phyloP scores from a whole-genome alignment of 2,888 invertebrate species.

The Chymomyza procnemis region DNA sequence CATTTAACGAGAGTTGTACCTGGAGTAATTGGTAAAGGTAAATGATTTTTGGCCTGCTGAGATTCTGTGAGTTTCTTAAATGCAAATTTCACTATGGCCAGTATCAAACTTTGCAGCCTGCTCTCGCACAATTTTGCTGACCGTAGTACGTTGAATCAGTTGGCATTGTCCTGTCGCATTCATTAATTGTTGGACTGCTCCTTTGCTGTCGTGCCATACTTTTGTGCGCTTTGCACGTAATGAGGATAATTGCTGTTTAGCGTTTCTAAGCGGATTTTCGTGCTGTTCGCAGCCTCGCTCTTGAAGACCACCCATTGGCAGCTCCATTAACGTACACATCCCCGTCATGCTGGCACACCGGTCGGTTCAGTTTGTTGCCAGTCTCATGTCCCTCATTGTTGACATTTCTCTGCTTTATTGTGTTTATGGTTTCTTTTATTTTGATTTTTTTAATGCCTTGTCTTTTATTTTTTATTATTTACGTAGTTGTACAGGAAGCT shows the following conservation, averaged over 20 bases:
- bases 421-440: slow-evolving; percentile 23
- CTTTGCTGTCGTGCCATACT: slow-evolving; percentile 27
- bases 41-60: too few species aligned
- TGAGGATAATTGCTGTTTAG: slow-evolving; percentile 72
- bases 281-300: slow-evolving; percentile 16
- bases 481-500: slow-evolving; percentile 30
- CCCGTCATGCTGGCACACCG: background rate
- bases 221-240: slow-evolving; percentile 57
- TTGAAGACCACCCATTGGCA: background rate
- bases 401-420: background rate
- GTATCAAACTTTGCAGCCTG: too few species aligned
- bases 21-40: too few species aligned
- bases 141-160: background rate
- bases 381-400: slow-evolving; percentile 3
- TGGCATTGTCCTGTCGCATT: background rate
- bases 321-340: background rate
- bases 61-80: too few species aligned
- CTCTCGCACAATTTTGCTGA: background rate
- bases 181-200: slow-evolving; percentile 54
- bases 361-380: slow-evolving; percentile 1
- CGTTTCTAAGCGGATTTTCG: slow-evolving; percentile 63
- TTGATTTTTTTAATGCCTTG: slow-evolving; percentile 21
- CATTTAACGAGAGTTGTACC: background rate
- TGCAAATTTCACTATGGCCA: too few species aligned
- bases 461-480: slow-evolving; percentile 13